Conservation (phyloP, 1,140 invertebrate genomes). For the Chlorops oryzae region DNA sequence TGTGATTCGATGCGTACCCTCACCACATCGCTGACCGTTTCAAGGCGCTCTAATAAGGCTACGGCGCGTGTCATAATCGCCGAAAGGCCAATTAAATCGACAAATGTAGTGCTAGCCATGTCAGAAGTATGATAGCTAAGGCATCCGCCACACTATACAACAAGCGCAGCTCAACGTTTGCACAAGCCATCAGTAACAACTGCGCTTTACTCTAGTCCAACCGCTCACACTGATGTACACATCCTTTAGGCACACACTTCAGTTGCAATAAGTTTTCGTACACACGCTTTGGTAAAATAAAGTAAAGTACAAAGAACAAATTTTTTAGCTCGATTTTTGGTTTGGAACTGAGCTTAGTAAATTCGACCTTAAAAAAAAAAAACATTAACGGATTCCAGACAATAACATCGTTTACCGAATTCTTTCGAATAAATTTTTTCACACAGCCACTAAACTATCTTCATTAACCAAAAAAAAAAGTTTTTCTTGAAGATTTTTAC, state of each 20-base stretch:
- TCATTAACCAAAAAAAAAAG: too few relatives aligned
- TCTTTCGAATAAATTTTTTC: too few relatives aligned
- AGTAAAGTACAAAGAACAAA: not conserved
- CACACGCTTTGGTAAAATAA: not conserved
- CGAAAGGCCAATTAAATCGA: conserved; percentile 36
- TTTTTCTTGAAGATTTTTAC: not conserved
- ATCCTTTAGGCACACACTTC: not conserved
- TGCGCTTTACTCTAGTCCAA: not conserved
- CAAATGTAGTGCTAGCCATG: conserved; percentile 35
- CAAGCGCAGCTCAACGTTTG: not conserved
- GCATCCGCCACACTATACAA: conserved; percentile 25
- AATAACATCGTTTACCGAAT: too few relatives aligned
- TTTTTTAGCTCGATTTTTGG: not conserved
- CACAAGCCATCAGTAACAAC: not conserved
- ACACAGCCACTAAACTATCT: too few relatives aligned
- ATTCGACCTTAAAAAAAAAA: too few relatives aligned
- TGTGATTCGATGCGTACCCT: conserved; percentile 45
- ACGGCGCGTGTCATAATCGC: conserved; percentile 41
- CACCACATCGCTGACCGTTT: conserved; percentile 43
- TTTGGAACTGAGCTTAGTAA: too few relatives aligned
- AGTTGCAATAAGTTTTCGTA: not conserved
- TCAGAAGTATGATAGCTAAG: conserved; percentile 47
- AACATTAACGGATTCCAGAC: too few relatives aligned
- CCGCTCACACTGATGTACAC: not conserved
- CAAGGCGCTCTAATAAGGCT: conserved; percentile 36